Base-by-base conservation (phyloP, 1,140 invertebrate genomes). In the Hydropsyche tenuis region DNA sequence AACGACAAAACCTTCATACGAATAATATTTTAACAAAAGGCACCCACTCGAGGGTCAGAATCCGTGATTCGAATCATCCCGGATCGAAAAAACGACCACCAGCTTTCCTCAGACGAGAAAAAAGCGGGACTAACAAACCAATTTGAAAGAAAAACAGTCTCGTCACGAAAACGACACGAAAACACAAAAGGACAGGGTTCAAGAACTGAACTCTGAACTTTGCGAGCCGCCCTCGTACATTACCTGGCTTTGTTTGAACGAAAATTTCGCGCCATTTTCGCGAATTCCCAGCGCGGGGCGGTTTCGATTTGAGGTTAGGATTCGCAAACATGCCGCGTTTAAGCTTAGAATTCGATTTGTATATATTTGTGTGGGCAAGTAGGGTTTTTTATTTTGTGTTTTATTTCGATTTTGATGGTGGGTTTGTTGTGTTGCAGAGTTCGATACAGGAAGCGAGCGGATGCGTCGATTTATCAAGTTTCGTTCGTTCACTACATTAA, bases 381-480 rank as follows among this genome's bases (percentile, higher is more conserved):
- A 37, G 9, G 30, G 30, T 37, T 37, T 37, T 51, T 51, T 51
- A n/a, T n/a, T n/a, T n/a, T n/a, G n/a, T n/a, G n/a, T 51, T 51
- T 20, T 14, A 3, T 51, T 51, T 3, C 46, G 46, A 14, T 5
- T n/a, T n/a, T 51, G 5, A n/a, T 51, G 14, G 18, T 20, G 3
- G 30, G 75, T 72, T 80, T 78, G 22, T 68, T 77, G 81, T 81
- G 80, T 84, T 85, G 68, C 84, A 85, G 84, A 78, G 85, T 85
- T 82, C 84, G 83, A 73, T 85, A 85, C 82, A 84, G 83, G 78
- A 83, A 81, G 79, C 80, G 79, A 77, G 79, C 81, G 73, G 81
- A 82, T 82, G 78, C 81, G 80, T 83, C 81, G 79, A 81, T 85
- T 75, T 84, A 85, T 79, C 82, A 85, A 85, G 83, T 85, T 81